Percentiles rank a stretch among this genome's conserved stretches.
Conservation (phyloP, 2,888 invertebrate species). For the Megastigmus dorsalis region DNA sequence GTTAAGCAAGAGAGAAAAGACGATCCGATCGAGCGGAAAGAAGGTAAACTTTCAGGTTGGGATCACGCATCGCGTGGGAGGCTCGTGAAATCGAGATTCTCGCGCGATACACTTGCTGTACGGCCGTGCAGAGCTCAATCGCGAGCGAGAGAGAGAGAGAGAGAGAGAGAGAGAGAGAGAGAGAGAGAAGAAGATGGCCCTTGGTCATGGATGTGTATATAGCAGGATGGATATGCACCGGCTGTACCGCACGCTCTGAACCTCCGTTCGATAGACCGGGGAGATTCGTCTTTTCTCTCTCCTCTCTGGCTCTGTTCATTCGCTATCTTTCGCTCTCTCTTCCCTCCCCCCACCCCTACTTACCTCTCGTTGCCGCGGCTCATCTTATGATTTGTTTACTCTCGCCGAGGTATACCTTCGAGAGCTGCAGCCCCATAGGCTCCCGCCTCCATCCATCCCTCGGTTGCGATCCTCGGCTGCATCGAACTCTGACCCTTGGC, state of each 20-base stretch:
- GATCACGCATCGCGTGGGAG: conserved; percentile 63
- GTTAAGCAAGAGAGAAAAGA: neutral
- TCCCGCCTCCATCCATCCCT: conserved; percentile 62
- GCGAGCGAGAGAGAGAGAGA: too few relatives aligned
- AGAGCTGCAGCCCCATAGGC: conserved; percentile 58
- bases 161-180: too few relatives aligned
- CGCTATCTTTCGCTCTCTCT: neutral
- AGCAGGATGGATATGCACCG: neutral
- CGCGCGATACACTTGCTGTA: conserved; percentile 55
- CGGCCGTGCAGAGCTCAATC: neutral
- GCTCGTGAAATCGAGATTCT: conserved; percentile 60
- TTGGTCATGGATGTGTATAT: conserved; percentile 56
- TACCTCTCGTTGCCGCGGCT: conserved; percentile 30
- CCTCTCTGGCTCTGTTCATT: too few relatives aligned
- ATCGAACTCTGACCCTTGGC: conserved; percentile 72
- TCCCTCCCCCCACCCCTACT: neutral
- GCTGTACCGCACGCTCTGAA: neutral
- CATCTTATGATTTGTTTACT: conserved; percentile 73
- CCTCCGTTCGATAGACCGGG: conserved; percentile 31
- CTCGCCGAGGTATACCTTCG: too few relatives aligned
- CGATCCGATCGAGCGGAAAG: conserved; percentile 50
- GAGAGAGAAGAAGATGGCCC: conserved; percentile 57
- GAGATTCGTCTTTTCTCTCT: conserved; percentile 34
- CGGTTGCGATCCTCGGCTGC: too few relatives aligned
- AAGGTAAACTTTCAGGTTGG: conserved; percentile 45